Percentiles rank a stretch among this genome's conserved stretches.
Conservation (phyloP, 2,113 vertebrate species). For the Microcebus ravelobensis region DNA sequence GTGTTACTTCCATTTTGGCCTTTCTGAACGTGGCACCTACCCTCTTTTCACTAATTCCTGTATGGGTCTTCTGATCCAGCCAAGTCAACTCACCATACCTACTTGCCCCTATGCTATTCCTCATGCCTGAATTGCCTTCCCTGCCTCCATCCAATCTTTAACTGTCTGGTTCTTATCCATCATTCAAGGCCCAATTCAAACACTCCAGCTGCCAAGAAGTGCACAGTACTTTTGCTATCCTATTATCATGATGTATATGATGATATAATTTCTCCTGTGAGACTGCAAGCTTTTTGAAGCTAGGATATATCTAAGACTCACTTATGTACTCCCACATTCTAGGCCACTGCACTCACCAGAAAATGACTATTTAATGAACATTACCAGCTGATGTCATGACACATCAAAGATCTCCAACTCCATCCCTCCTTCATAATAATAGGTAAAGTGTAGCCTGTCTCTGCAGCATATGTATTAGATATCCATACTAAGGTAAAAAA, state of each 20-base stretch:
- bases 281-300: neutral
- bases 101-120: neutral
- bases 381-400: neutral
- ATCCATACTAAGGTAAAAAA: neutral
- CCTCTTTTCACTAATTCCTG: neutral
- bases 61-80: neutral
- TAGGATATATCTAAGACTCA: neutral
- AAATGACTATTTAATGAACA: neutral
- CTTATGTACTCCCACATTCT: neutral
- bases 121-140: neutral
- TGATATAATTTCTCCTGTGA: neutral
- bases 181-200: neutral
- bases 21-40: neutral
- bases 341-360: neutral
- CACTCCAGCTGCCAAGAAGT: neutral
- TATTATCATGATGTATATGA: neutral
- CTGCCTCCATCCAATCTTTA: neutral
- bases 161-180: neutral
- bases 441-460: neutral
- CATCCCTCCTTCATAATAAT: neutral
- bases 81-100: neutral
- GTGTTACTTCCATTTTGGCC: neutral
- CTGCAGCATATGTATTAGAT: neutral
- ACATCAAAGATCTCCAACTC: neutral
- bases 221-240: neutral